A percentile compares a stretch with the other conserved stretches of the same genome.
Evolutionary conservation across 2,113 vertebrate species (phyloP).

Genomic region (Prionailurus bengalensis): DNA sequence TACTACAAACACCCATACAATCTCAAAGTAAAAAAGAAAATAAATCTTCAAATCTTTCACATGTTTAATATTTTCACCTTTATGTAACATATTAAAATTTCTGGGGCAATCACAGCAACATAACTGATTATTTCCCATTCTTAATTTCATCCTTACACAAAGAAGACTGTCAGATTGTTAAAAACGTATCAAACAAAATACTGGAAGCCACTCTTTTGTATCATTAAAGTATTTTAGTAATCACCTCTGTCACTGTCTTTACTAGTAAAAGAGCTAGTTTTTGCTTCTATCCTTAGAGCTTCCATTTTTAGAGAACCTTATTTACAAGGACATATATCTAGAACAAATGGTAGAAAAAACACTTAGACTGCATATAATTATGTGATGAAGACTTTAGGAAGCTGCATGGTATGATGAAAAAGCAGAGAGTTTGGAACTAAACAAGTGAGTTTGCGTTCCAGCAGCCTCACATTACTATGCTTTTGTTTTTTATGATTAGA

Average conservation of each 20-base stretch:
- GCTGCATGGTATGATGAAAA: background rate
- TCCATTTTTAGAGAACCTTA: constrained; percentile 1
- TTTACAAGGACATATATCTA: background rate
- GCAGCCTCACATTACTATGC: background rate
- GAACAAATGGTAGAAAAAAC: constrained; percentile 14
- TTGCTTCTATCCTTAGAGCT: background rate
- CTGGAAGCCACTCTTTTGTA: background rate
- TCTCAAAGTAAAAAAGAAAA: constrained; percentile 58
- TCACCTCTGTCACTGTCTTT: background rate
- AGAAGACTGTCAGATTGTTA: constrained; percentile 8
- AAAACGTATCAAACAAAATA: constrained; percentile 37
- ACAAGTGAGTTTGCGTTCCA: background rate
- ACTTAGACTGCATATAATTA: background rate
- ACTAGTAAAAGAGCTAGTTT: constrained; percentile 6
- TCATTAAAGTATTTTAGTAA: constrained; percentile 23
- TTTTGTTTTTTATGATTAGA: constrained; percentile 19
- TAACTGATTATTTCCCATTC: constrained; percentile 52
- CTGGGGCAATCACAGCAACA: background rate
- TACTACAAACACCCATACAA: constrained; percentile 15
- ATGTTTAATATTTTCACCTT: constrained; percentile 46
- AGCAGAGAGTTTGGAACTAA: background rate
- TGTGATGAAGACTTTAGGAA: constrained; percentile 26
- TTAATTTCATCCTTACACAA: constrained; percentile 53
- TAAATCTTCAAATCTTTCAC: constrained; percentile 40
- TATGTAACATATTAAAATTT: constrained; percentile 23